Base-by-base conservation (phyloP, 2,113 vertebrate genomes). In the Puffinus mauretanicus region DNA sequence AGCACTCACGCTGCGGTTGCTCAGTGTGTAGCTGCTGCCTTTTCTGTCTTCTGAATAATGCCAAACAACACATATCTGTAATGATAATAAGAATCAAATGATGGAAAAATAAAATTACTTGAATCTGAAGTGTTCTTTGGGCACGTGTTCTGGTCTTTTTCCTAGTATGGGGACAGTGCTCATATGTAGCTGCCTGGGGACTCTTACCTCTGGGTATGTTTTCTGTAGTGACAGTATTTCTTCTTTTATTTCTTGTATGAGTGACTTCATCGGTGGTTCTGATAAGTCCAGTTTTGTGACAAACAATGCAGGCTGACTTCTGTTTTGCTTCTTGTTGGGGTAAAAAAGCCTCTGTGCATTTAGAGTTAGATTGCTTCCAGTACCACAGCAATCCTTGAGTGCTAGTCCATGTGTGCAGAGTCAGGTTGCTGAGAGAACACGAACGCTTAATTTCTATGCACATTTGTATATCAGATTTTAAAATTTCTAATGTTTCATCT, bases 1-100 rank as follows among this genome's bases (percentile, higher is more conserved):
- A 86, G 62, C 22, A 1, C 21, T 61, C 2, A 0, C 0, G 1
- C 34, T 77, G 29, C 2, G 0, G 6, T 80, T 77, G 27, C 36
- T 92, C 42, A 24, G 0, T 75, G 15, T 0, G 0, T 49, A 58
- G 30, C 38, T 92, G 64, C 64, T 94, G 64, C n/a, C 27, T 94
- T 83, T 86, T 86, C 55, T 36, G 16, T 73, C 36, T 72, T 65
- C n/a, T 3, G 1, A 42, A 14, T 75, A 71, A 38, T 29, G 22
- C 3, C 25, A 70, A 66, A 46, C 16, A 49, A 6, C 13, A 10
- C 3, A 0, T 24, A 32, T 49, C 32, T 62, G 29, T 78, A 54
- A 44, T 10, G 26, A 27, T 64, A 70, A 8, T 38, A 64, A 72
- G 65, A 87, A 60, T 79, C 17, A 47, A 67, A 19, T 60, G 29